phyloP scores from a whole-genome alignment of 1,140 invertebrate genomes.

The Drosophila pandora region DNA sequence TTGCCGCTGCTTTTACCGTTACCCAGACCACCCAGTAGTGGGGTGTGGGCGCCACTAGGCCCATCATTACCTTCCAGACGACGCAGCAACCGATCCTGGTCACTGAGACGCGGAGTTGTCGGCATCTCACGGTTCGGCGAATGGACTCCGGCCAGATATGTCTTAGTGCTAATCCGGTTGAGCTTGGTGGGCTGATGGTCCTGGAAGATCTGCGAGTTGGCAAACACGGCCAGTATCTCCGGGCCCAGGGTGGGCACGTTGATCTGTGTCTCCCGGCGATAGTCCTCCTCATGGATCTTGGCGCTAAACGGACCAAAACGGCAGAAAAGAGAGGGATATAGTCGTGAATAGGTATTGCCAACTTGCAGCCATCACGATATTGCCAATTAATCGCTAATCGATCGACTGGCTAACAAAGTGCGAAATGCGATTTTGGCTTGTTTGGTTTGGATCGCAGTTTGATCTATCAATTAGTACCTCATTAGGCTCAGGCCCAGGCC shows the following conservation, averaged over 20 bases:
- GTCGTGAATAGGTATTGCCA: conserved; percentile 33
- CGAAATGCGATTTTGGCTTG: conserved; percentile 31
- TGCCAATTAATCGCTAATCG: conserved; percentile 47
- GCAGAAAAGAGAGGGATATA: neutral
- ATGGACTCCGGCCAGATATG: conserved; percentile 70
- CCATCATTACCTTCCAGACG: conserved; percentile 82
- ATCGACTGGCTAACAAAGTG: conserved; percentile 37
- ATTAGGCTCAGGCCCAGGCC: conserved; percentile 57
- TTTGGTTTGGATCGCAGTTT: conserved; percentile 21
- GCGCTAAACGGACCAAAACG: conserved; percentile 42
- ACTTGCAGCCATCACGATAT: conserved; percentile 21
- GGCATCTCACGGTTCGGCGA: conserved; percentile 72
- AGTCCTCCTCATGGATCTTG: conserved; percentile 83
- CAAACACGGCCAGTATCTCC: conserved; percentile 81
- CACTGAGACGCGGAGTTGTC: conserved; percentile 69
- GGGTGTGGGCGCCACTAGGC: conserved; percentile 55
- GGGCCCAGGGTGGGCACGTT: conserved; percentile 81
- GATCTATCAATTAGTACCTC: conserved; percentile 64
- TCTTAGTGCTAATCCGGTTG: conserved; percentile 75
- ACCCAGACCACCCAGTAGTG: conserved; percentile 40
- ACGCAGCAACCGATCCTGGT: conserved; percentile 73
- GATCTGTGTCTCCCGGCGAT: conserved; percentile 80
- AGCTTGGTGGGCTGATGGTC: conserved; percentile 82
- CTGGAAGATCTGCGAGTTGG: conserved; percentile 83
- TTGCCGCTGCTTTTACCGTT: conserved; percentile 68